These are phyloP conservation scores for Bovichtus diacanthus DNA, from an alignment of 2,797 vertebrate genomes.

Conservation along the genomic window DNA sequence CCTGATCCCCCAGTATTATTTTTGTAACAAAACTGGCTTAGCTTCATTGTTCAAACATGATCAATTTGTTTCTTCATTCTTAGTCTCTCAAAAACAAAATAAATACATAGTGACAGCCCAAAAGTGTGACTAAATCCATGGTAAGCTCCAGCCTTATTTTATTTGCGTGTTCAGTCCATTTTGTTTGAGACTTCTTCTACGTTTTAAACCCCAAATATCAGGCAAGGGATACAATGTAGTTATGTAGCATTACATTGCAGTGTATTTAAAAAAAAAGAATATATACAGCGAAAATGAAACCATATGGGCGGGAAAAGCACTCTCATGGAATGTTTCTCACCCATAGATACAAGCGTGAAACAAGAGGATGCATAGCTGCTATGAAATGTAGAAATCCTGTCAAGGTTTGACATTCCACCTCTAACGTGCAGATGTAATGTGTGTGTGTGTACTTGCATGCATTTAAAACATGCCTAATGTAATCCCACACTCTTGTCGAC, in stretches of 20 bases:
- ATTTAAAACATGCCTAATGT: slow-evolving; percentile 48
- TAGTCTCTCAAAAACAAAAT: slow-evolving; percentile 51
- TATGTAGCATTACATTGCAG: slow-evolving; percentile 29
- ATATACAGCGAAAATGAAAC: slow-evolving; percentile 31
- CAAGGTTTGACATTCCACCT: slow-evolving; percentile 5
- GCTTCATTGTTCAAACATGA: slow-evolving; percentile 55
- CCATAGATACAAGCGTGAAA: not conserved
- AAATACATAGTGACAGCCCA: slow-evolving; percentile 50
- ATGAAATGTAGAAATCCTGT: not conserved
- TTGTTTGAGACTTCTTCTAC: slow-evolving; percentile 25
- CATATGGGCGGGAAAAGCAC: slow-evolving; percentile 21
- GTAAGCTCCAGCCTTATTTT: slow-evolving; percentile 32
- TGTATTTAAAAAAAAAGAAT: slow-evolving; percentile 3
- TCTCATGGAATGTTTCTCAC: slow-evolving; percentile 18
- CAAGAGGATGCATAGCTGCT: not conserved
- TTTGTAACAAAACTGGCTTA: slow-evolving; percentile 46
- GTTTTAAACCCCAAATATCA: slow-evolving; percentile 45
- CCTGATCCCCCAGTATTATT: slow-evolving; percentile 54
- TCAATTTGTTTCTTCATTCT: slow-evolving; percentile 55
- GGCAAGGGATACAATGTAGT: not conserved
- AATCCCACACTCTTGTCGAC: slow-evolving; percentile 28
- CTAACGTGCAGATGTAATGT: slow-evolving; percentile 15
- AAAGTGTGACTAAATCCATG: slow-evolving; percentile 52
- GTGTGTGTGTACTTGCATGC: slow-evolving; percentile 16
- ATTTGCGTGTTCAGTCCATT: slow-evolving; percentile 37